These are phyloP conservation scores for Oceanodroma leucorhoa DNA, from an alignment of 2,797 vertebrate species.

Conservation along the genomic window DNA sequence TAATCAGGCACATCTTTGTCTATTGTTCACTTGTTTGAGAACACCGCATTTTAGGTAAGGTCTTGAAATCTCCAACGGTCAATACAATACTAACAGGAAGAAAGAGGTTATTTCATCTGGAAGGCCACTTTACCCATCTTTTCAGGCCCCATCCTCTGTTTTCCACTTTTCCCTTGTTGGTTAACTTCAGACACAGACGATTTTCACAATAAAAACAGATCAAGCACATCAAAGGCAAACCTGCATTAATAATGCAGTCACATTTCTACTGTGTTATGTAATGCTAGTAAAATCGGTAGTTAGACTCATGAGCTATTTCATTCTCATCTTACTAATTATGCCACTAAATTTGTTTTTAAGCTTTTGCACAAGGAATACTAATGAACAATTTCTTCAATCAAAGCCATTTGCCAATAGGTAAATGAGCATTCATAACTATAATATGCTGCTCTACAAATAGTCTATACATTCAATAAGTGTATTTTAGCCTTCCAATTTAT, in stretches of 20 bases:
- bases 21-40: background rate
- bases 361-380: background rate
- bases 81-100: background rate
- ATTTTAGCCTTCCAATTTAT: constrained; percentile 6
- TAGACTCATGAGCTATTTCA: background rate
- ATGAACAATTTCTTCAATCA: constrained; percentile 21
- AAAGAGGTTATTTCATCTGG: background rate
- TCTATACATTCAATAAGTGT: background rate
- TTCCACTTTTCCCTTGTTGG: background rate
- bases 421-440: background rate
- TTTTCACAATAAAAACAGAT: background rate
- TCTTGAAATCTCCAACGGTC: background rate
- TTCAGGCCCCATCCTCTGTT: background rate
- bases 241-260: background rate
- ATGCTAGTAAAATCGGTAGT: background rate
- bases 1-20: background rate
- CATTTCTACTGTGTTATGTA: background rate
- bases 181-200: background rate
- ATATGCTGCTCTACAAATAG: background rate
- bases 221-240: background rate
- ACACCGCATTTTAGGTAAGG: background rate
- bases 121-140: background rate
- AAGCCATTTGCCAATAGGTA: background rate
- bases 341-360: constrained; percentile 35
- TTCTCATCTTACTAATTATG: background rate